These are phyloP conservation scores for Pipra filicauda DNA, from an alignment of 2,113 vertebrate genomes.

Conservation along the genomic window DNA sequence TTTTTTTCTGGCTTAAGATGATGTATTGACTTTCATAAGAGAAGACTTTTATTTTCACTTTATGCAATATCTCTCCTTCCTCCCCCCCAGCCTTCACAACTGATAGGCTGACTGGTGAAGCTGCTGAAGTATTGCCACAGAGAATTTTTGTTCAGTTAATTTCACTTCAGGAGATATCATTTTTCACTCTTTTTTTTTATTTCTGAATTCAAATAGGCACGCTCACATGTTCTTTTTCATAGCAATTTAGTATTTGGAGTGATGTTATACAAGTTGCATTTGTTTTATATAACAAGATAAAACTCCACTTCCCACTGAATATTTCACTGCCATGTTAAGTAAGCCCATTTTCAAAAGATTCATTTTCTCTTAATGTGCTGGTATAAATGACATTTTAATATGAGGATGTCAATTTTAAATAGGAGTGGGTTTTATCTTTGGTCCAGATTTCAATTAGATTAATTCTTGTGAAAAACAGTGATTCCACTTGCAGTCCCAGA, in stretches of 20 bases:
- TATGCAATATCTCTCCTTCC: background rate
- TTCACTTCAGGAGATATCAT: background rate
- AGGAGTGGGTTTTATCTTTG: background rate
- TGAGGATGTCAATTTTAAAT: background rate
- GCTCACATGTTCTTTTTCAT: background rate
- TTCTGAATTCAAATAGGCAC: constrained; percentile 24
- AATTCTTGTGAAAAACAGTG: background rate
- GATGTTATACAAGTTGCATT: background rate
- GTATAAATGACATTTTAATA: background rate
- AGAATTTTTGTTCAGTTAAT: background rate
- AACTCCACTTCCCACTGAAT: background rate
- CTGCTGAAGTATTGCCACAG: background rate
- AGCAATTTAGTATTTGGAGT: constrained; percentile 8
- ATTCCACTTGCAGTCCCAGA: background rate
- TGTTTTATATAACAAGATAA: constrained; percentile 49
- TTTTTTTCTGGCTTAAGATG: constrained; percentile 55
- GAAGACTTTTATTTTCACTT: constrained; percentile 43
- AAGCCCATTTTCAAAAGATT: constrained; percentile 17
- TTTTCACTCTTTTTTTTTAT: constrained; percentile 6
- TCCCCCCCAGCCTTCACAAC: background rate
- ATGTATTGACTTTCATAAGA: constrained; percentile 64
- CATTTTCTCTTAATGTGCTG: constrained; percentile 51
- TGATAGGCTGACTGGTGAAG: background rate
- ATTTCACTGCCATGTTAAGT: constrained; percentile 53
- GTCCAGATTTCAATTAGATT: background rate